Evolutionary conservation across 2,888 invertebrate genomes (phyloP), one percentile per base, ranked within the genome.

Genomic region (Acrobasis consociella): DNA sequence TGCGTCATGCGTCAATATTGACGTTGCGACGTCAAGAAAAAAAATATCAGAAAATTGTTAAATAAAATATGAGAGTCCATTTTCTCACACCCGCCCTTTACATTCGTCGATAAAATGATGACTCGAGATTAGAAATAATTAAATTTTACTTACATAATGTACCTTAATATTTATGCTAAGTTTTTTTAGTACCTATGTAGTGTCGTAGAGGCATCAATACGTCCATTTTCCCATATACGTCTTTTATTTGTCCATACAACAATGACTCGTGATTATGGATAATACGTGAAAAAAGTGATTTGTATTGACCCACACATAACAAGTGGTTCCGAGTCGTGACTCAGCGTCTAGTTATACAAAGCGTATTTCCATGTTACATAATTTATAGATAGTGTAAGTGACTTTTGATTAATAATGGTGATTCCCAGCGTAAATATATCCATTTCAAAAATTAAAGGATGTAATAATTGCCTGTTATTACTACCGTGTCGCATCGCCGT

Each of bases 391-490:
- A 9, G 49, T 59, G 59, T 13, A 31, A 59, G 31, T 49, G n/a
- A 59, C n/a, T 31, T 59, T 39, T 59, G 59, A 39, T 39, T 59
- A 59, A 39, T 59, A 50, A 31, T 49, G 50, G 46, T 55, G 56
- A 46, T 56, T 56, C 56, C 56, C 56, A 42, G 39, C 56, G 46
- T 42, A 56, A 56, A 56, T 42, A 31, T 17, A 31, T 17, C 9
- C 42, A 42, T 16, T 55, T 55, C 10, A 39, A 13, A 3, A 42
- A 38, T 15, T 55, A 38, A n/a, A 38, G 55, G 10, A 55, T 5
- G 16, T 31, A 52, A 46, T n/a, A 46, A 46, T 11, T 13, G 46
- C 46, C 5, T 13, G 2, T 46, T 46, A 46, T 13, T n/a, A n/a
- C n/a, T n/a, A n/a, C n/a, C n/a, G n/a, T n/a, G n/a, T n/a, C n/a